Evolutionary conservation across 2,113 vertebrate species (phyloP).

Genomic region (Scatophagus argus): DNA sequence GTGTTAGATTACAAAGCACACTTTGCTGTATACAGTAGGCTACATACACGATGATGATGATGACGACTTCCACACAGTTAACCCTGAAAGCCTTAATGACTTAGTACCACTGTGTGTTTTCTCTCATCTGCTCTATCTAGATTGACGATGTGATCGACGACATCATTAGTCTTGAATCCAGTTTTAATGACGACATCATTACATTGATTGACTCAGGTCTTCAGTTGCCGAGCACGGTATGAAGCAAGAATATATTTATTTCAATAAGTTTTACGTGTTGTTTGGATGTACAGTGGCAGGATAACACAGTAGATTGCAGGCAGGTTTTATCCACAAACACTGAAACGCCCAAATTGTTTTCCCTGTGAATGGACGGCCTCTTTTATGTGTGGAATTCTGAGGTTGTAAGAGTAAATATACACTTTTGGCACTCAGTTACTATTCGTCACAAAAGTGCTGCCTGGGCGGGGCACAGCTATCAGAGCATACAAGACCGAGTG

Average conservation of each 20-base stretch:
- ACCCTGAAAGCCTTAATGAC: not conserved
- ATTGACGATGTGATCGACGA: constrained; percentile 94
- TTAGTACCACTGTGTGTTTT: constrained; percentile 15
- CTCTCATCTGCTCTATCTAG: constrained; percentile 70
- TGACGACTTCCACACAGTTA: constrained; percentile 4
- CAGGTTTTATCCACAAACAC: not conserved
- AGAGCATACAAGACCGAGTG: constrained; percentile 40
- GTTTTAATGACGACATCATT: constrained; percentile 93
- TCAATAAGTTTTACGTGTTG: too few relatives aligned
- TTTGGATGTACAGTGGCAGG: not conserved
- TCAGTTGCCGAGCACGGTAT: constrained; percentile 90
- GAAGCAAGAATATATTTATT: constrained; percentile 45
- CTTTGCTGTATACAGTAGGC: too few relatives aligned
- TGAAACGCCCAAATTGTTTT: not conserved
- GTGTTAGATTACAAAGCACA: constrained; percentile 4
- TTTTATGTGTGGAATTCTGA: constrained; percentile 66
- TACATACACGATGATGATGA: not conserved
- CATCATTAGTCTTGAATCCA: constrained; percentile 95
- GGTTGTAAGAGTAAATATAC: constrained; percentile 69
- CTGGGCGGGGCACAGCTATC: constrained; percentile 62
- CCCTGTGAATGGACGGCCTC: constrained; percentile 42
- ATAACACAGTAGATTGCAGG: not conserved
- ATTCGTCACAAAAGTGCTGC: constrained; percentile 66
- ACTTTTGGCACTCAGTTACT: constrained; percentile 73
- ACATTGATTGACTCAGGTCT: constrained; percentile 88